Conservation (phyloP, 2,888 invertebrate species). For the Heliconius charithonia region DNA sequence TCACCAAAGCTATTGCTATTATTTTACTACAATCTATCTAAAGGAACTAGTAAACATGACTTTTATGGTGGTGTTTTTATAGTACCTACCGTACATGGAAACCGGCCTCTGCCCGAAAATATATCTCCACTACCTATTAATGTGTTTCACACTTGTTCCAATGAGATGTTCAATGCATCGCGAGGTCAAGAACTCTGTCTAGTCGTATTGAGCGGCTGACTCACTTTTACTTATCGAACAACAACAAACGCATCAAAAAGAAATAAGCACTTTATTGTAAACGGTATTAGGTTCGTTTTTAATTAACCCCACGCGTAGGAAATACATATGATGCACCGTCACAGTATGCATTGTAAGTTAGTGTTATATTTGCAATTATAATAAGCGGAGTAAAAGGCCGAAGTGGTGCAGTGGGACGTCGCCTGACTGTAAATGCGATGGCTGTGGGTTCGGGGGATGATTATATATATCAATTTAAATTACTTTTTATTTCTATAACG, state of each 20-base stretch:
- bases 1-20: neutral
- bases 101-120: constrained; percentile 14
- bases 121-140: neutral
- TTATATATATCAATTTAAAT: neutral
- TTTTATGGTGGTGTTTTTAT: neutral
- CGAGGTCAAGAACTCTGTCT: constrained; percentile 73
- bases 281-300: constrained; percentile 2
- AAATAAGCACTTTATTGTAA: constrained; percentile 1
- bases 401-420: neutral
- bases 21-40: neutral
- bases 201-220: constrained; percentile 73
- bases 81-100: neutral
- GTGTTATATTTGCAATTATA: constrained; percentile 28
- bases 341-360: constrained; percentile 28
- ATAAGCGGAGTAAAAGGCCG: neutral
- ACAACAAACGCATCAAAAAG: neutral
- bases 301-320: neutral
- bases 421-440: neutral
- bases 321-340: constrained; percentile 25
- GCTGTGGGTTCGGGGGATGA: neutral
- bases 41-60: neutral
- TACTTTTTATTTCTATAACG: no score
- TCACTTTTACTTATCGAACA: constrained; percentile 52
- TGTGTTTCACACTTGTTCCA: constrained; percentile 35
- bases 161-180: constrained; percentile 33